Evolutionary conservation across 2,113 vertebrate species (phyloP).

Genomic region (Brachirus orientalis): DNA sequence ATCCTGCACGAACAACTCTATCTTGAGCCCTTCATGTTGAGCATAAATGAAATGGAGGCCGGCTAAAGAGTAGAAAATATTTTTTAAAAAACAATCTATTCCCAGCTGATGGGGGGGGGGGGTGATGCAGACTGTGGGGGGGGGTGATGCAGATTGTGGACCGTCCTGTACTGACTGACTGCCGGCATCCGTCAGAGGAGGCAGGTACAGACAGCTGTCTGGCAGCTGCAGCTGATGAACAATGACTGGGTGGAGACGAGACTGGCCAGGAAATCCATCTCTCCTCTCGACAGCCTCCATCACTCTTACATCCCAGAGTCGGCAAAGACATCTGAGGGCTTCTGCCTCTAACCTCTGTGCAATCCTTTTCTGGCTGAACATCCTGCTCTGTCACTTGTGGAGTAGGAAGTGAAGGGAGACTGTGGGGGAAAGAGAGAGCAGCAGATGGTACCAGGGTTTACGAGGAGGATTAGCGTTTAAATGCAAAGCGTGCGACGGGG

Average conservation of each 20-base stretch:
- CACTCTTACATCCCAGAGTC: conserved; percentile 48
- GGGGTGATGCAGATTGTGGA: conserved; percentile 43
- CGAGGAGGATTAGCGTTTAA: conserved; percentile 8
- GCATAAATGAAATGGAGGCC: too few species aligned
- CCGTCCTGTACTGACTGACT: conserved; percentile 58
- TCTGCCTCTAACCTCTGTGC: conserved; percentile 36
- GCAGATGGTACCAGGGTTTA: conserved; percentile 15
- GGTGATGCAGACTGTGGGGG: conserved; percentile 38
- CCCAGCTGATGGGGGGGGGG: neutral
- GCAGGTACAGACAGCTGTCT: conserved; percentile 71
- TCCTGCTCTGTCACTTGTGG: conserved; percentile 13
- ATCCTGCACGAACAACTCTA: too few species aligned
- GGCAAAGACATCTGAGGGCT: conserved; percentile 39
- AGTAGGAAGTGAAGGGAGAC: neutral
- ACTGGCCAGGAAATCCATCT: conserved; percentile 67
- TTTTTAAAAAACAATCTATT: conserved; percentile 36
- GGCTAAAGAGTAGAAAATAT: neutral
- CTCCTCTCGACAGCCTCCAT: conserved; percentile 59
- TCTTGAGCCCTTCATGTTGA: too few species aligned
- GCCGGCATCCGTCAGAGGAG: conserved; percentile 69
- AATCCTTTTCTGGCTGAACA: conserved; percentile 31
- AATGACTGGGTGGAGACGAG: conserved; percentile 65
- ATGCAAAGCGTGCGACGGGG: neutral
- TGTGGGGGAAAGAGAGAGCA: conserved; percentile 15
- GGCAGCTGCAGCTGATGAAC: conserved; percentile 68